Conservation (phyloP, 2,888 invertebrate species). For the Hirtodrosophila histrioides region DNA sequence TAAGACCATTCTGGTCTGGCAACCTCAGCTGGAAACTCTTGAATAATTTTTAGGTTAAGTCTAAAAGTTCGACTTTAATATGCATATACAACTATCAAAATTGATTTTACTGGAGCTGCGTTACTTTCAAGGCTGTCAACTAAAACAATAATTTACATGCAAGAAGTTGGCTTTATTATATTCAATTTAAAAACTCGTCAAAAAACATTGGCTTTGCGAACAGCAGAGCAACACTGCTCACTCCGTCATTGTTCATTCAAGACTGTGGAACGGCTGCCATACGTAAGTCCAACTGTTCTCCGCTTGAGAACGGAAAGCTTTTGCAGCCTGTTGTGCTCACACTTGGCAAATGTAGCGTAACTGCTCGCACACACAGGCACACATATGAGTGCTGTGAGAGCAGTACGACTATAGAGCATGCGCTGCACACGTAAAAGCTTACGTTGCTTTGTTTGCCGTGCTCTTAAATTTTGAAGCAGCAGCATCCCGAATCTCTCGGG, state of each 20-base stretch:
- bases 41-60: too few relatives aligned
- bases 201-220: neutral
- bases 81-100: too few relatives aligned
- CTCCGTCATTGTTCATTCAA: constrained; percentile 25
- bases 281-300: neutral
- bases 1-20: too few relatives aligned
- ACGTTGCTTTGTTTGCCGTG: neutral
- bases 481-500: constrained; percentile 45
- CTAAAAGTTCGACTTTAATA: too few relatives aligned
- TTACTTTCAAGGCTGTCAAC: too few relatives aligned
- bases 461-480: constrained; percentile 52
- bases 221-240: neutral
- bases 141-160: too few relatives aligned
- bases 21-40: too few relatives aligned
- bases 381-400: constrained; percentile 11
- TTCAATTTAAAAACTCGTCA: neutral
- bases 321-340: constrained; percentile 40
- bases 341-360: neutral
- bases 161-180: neutral
- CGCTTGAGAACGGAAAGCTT: constrained; percentile 31
- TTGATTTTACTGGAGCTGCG: too few relatives aligned
- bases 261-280: constrained; percentile 14
- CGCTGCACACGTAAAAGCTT: constrained; percentile 45
- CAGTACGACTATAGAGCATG: constrained; percentile 24
- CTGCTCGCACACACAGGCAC: constrained; percentile 29